phyloP scores from a whole-genome alignment of 2,797 vertebrate genomes.

The Lagodon rhomboides region DNA sequence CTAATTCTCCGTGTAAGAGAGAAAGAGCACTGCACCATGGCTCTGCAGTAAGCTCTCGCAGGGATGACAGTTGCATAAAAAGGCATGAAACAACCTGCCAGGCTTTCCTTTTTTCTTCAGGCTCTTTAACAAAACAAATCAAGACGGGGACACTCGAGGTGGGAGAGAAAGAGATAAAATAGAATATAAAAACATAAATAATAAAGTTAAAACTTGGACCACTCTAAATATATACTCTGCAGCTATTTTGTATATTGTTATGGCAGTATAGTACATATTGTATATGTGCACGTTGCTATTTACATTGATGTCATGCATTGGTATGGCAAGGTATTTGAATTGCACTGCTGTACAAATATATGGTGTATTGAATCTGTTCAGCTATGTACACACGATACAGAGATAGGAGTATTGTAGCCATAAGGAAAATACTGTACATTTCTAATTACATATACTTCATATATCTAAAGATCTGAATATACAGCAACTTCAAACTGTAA shows the following conservation, averaged over 20 bases:
- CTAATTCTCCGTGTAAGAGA: slow-evolving; percentile 71
- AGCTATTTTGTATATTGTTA: not conserved
- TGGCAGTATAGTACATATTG: not conserved
- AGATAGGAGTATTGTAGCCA: not conserved
- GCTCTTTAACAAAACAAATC: slow-evolving; percentile 62
- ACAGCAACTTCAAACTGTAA: not conserved
- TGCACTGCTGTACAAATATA: slow-evolving; percentile 7
- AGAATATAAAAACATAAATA: slow-evolving; percentile 18
- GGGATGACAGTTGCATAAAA: slow-evolving; percentile 79
- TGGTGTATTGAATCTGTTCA: not conserved
- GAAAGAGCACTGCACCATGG: slow-evolving; percentile 66
- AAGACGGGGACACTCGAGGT: slow-evolving; percentile 45
- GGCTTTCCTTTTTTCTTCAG: slow-evolving; percentile 53
- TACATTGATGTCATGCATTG: not conserved
- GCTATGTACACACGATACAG: not conserved
- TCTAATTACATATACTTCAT: not conserved
- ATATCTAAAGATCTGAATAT: slow-evolving; percentile 4
- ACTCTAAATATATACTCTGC: not conserved
- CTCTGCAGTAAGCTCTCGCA: slow-evolving; percentile 76
- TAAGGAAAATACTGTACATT: not conserved
- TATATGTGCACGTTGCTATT: not conserved
- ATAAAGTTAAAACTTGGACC: not conserved
- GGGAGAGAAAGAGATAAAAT: slow-evolving; percentile 29
- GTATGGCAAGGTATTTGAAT: slow-evolving; percentile 9
- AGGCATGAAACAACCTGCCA: slow-evolving; percentile 81